Evolutionary conservation across 2,113 vertebrate species (phyloP).

Genomic region (Leucoraja erinaceus): DNA sequence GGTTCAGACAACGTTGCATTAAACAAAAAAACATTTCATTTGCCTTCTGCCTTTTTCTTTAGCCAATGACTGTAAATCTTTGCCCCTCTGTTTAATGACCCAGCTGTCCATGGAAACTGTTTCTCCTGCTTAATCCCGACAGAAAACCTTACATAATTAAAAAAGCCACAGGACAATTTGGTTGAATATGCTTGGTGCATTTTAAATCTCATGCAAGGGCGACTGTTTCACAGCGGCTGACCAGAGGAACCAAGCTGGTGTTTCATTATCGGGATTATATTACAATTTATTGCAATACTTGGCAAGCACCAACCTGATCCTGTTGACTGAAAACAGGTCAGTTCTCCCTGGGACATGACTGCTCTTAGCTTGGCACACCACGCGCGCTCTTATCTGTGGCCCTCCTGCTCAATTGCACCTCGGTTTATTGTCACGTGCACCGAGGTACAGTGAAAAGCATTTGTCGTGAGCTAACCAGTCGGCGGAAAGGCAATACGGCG

Average conservation of each 20-base stretch:
- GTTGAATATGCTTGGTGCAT: background rate
- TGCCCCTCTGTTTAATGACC: background rate
- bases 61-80: background rate
- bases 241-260: conserved; percentile 5
- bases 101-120: background rate
- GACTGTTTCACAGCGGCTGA: conserved; percentile 16
- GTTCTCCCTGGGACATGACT: background rate
- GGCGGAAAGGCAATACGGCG: no score
- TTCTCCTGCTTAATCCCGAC: background rate
- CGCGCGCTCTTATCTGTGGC: background rate
- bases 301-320: background rate
- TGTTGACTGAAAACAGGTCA: conserved; percentile 22
- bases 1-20: no score
- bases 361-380: background rate
- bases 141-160: background rate
- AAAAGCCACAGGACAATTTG: background rate
- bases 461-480: no score
- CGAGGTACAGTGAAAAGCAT: no score
- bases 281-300: conserved; percentile 11
- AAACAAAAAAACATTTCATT: background rate
- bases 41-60: background rate
- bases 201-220: background rate
- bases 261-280: conserved; percentile 20
- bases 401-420: background rate
- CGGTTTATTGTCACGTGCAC: no score